Conservation (phyloP, 2,888 invertebrate species). For the Corythucha ciliata region DNA sequence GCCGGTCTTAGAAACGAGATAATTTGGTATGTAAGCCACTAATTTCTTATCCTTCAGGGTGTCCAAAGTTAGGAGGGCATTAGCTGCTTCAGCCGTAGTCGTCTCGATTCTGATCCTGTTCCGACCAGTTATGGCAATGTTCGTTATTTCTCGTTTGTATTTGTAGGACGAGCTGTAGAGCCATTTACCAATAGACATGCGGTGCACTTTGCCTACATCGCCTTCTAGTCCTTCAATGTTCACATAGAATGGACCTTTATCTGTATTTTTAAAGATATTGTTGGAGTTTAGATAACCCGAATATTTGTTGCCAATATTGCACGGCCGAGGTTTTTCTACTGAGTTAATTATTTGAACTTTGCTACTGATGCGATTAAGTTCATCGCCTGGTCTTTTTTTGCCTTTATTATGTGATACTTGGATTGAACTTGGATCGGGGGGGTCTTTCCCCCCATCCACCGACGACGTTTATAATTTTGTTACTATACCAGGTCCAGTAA, state of each 20-base stretch:
- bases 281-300: too few relatives aligned
- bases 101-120: slow-evolving; percentile 7
- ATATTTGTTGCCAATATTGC: too few relatives aligned
- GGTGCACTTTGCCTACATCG: slow-evolving; percentile 3
- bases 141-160: neutral
- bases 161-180: neutral
- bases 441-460: too few relatives aligned
- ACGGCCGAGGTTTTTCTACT: too few relatives aligned
- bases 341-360: too few relatives aligned
- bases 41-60: neutral
- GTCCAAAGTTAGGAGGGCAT: neutral
- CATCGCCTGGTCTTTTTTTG: too few relatives aligned
- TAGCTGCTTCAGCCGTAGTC: slow-evolving; percentile 3
- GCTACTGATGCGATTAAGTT: too few relatives aligned
- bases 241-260: slow-evolving; percentile 7
- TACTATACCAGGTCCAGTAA: too few relatives aligned
- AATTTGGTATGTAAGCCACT: slow-evolving; percentile 5
- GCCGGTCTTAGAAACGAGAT: slow-evolving; percentile 2
- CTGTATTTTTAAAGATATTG: slow-evolving; percentile 1
- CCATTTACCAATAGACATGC: slow-evolving; percentile 6
- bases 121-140: neutral
- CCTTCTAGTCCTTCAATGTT: slow-evolving; percentile 4
- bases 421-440: too few relatives aligned
- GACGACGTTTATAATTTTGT: too few relatives aligned
- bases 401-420: too few relatives aligned